phyloP scores from a whole-genome alignment of 2,888 invertebrate species.

The Acleris sparsana region DNA sequence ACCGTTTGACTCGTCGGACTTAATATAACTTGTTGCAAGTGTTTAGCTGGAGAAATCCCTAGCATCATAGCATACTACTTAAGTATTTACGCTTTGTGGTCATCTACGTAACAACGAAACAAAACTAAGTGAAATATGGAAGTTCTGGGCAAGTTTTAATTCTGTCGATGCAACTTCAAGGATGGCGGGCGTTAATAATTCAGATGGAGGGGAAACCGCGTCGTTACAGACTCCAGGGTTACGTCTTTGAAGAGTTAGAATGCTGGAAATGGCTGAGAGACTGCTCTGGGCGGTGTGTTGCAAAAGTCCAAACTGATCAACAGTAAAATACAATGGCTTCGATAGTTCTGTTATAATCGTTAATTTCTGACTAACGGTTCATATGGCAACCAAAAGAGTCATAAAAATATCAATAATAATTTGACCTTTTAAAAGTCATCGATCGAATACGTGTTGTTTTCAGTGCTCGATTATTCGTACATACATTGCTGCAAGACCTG shows the following conservation, averaged over 20 bases:
- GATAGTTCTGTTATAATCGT: too few relatives aligned
- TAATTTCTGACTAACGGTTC: too few relatives aligned
- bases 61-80: background rate
- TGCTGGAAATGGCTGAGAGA: slow-evolving; percentile 2
- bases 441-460: too few relatives aligned
- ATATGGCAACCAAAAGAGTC: too few relatives aligned
- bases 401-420: too few relatives aligned
- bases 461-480: too few relatives aligned
- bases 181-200: slow-evolving; percentile 77
- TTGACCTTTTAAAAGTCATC: too few relatives aligned
- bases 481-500: too few relatives aligned
- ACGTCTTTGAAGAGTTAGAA: slow-evolving; percentile 19
- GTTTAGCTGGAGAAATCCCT: too few relatives aligned
- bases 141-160: slow-evolving; percentile 75
- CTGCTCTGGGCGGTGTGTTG: background rate
- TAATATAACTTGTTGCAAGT: too few relatives aligned
- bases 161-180: slow-evolving; percentile 75
- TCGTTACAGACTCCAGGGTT: slow-evolving; percentile 55
- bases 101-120: slow-evolving; percentile 36
- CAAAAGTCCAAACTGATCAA: background rate
- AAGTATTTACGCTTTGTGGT: slow-evolving; percentile 7
- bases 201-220: slow-evolving; percentile 64
- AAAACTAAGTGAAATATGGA: slow-evolving; percentile 71
- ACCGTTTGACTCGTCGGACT: too few relatives aligned
- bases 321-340: too few relatives aligned